Base-by-base conservation (phyloP, 2,113 vertebrate genomes). In the Hippocampus mohnikei region DNA sequence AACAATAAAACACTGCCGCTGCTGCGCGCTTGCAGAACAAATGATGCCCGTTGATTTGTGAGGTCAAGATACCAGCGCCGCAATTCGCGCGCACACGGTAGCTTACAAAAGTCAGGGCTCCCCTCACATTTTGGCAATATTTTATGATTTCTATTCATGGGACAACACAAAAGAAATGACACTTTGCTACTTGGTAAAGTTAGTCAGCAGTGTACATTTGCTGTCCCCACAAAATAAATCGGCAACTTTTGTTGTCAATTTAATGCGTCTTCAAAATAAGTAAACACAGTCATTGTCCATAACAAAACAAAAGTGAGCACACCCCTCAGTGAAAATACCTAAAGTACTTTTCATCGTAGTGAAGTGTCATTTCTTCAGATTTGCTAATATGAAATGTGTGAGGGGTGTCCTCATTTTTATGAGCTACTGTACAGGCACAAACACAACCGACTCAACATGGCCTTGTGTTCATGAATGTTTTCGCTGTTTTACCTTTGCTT, bases 401-500 rank as follows among this genome's bases (percentile, higher is more conserved):
- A 37, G 15, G 15, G 58, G 4, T 33, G 27, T 3, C 8, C 58
- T 33, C 27, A 80, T 27, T 60, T 60, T 18, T 20, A 5, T 60
- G 58, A 60, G 27, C 29, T 60, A 33, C 27, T 20, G 8, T 78
- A 79, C 79, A 81, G 79, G 80, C 75, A 84, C 73, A 72, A 73
- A 83, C 77, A 87, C 77, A 85, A 87, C 73, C 58, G 50, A 84
- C 72, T 88, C 72, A 70, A 83, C 87, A 90, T 86, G 85, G 90
- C 90, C 90, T 93, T 92, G 84, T 85, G 79, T 85, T 81, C 81
- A 88, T 87, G 88, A 92, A 91, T 92, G 90, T 92, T 90, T 87
- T 79, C 76, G 76, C 66, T 76, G 60, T 80, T 71, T 81, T 48
- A 63, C 33, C 5, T 83, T 70, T 80, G 72, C 69, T 67, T 87